Base-by-base conservation (phyloP, 2,888 invertebrate species). In the Gastrophysa polygoni region DNA sequence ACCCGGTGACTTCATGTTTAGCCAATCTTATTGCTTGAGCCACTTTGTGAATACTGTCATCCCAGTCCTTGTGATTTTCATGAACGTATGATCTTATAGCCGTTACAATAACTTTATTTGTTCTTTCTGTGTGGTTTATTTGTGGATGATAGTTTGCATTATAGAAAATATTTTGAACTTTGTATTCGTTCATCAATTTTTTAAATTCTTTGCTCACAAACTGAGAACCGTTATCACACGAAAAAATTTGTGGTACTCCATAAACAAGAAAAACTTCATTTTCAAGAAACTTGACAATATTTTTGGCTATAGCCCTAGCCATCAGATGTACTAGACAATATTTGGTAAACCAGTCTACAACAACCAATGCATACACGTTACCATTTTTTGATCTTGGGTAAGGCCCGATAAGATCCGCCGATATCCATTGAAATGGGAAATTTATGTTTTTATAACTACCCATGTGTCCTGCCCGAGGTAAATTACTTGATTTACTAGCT, bases 121-220 rank as follows among this genome's bases (percentile, higher is more conserved):
- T 68, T 1, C 76, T 46, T 55, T 79, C 78, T 0, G 75, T 75
- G 1, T 76, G 74, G 54, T 78, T 78, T 0, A 66, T 62, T 63
- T 79, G 78, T 0, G 78, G 75, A 17, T 75, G 71, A 59, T 78
- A 78, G 8, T 57, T 46, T 0, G 73, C 66, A 38, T 70, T 77
- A 55, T 61, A 68, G 56, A 59, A 68, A 2, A 66, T 66, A 14
- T 66, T 67, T 55, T 65, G 63, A 44, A 70, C 64, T 20, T 61
- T 47, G 34, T 51, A 29, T 14, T 51, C 17, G 17, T 51, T 7
- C 51, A 51, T 49, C 1, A 46, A 20, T 2, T 46, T 11, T 46
- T 46, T 46, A 4, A 46, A 46, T 46, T 46, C 46, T 5, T 4
- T 46, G 4, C 46, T 46, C 1, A 46, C 16, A 10, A 49, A 24